Percentiles rank a stretch among this genome's conserved stretches.
phyloP scores from a whole-genome alignment of 2,113 vertebrate genomes.

The human (Homo sapiens) region DNA sequence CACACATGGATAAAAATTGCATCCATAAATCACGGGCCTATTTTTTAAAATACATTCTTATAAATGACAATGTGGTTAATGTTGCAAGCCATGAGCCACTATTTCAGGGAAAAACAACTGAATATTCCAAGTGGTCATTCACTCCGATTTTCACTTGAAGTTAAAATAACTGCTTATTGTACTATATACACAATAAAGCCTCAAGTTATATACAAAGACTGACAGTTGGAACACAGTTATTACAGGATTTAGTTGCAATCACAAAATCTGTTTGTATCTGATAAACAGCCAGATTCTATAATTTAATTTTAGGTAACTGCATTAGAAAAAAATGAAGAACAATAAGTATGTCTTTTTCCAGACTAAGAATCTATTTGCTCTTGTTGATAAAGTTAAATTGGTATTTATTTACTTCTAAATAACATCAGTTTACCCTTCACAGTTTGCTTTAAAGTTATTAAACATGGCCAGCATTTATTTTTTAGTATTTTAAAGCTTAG shows the following conservation, averaged over 20 bases:
- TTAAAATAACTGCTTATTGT: constrained; percentile 13
- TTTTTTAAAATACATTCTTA: neutral
- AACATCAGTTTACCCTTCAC: neutral
- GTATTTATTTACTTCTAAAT: constrained; percentile 14
- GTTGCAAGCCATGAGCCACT: neutral
- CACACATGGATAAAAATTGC: neutral
- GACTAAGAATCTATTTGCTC: neutral
- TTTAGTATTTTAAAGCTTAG: neutral
- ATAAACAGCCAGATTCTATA: constrained; percentile 20
- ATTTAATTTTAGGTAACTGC: constrained; percentile 41
- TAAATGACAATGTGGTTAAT: constrained; percentile 11
- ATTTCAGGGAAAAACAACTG: constrained; percentile 31
- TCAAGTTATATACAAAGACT: neutral
- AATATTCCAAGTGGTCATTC: neutral
- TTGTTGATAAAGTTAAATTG: constrained; percentile 12
- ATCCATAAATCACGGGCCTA: constrained; percentile 28
- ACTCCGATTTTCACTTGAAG: constrained; percentile 13
- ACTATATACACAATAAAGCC: neutral
- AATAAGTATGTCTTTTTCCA: neutral
- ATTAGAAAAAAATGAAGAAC: neutral
- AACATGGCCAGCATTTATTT: neutral
- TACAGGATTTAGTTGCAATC: neutral
- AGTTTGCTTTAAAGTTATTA: constrained; percentile 10
- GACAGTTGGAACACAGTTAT: neutral
- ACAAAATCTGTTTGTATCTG: constrained; percentile 34